Base-by-base conservation (phyloP, 1,140 invertebrate species). In the fruit fly (Drosophila melanogaster) region DNA sequence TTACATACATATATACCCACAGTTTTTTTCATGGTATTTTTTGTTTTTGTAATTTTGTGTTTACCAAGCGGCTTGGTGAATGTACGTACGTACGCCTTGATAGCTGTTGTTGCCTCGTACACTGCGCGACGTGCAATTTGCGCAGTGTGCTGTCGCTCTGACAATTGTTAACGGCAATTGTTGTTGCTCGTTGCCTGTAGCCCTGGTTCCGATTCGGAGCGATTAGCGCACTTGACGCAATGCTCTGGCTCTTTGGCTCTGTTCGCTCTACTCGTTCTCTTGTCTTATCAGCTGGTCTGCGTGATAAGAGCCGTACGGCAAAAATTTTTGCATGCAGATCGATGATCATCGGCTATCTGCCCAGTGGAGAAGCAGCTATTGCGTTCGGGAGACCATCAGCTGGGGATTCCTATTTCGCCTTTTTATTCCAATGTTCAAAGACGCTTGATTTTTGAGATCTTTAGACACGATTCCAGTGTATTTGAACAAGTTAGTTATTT, bases 111-210 rank as follows among this genome's bases (percentile, higher is more conserved):
- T 26, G 22, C 47, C 10, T 72, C 81, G 79, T 79, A 81, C 83
- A 87, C 81, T 84, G 81, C 77, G 59, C 83, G 81, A 73, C 76
- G 69, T 86, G 81, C 81, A 86, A 86, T 86, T 86, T 86, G 81
- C 81, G 81, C 81, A 81, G 81, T 85, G 77, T 79, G 67, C 51
- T 71, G 54, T 62, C 80, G 80, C 61, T 79, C 73, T 65, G 81
- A 64, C 80, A 77, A 85, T 84, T 83, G 80, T 84, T 83, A 83
- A 83, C 80, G 81, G 81, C 81, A 84, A 85, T 85, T 84, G 81
- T 85, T 79, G 76, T 49, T 72, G 57, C 40, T 55, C 38, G 58
- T 37, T 43, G 22, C 26, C 30, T 41, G 67, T 43, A 85, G 81
- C 81, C 81, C 81, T 85, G 81, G 81, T 69, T 77, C 30, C 66